These are phyloP conservation scores for Dione juno DNA, from an alignment of 2,888 invertebrate genomes.

Conservation along the genomic window DNA sequence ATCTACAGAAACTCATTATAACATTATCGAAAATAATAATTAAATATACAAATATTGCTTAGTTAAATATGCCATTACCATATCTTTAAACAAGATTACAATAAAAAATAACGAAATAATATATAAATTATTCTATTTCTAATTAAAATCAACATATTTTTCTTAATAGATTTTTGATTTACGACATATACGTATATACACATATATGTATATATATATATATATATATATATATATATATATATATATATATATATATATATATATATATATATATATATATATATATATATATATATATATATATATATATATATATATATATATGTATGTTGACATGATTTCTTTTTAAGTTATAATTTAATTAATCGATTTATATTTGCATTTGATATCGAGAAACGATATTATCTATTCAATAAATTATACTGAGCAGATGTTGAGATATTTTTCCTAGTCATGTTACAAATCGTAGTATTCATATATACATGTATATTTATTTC, in stretches of 20 bases:
- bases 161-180: conserved; percentile 39
- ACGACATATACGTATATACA: conserved; percentile 23
- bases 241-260: conserved; percentile 19
- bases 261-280: conserved; percentile 7
- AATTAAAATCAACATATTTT: conserved; percentile 33
- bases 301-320: conserved; percentile 19
- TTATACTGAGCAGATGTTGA: conserved; percentile 26
- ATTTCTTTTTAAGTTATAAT: conserved; percentile 38
- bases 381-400: conserved; percentile 38
- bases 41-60: too few relatives aligned
- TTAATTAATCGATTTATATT: conserved; percentile 39
- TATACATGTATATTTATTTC: conserved; percentile 52
- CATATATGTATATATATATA: conserved; percentile 18
- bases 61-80: too few relatives aligned
- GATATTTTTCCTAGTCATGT: conserved; percentile 56
- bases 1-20: too few relatives aligned
- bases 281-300: conserved; percentile 19
- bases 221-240: too few relatives aligned
- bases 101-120: background rate
- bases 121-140: conserved; percentile 9
- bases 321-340: conserved; percentile 13
- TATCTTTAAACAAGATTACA: background rate
- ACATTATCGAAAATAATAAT: too few relatives aligned
- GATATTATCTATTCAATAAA: conserved; percentile 36
- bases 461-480: conserved; percentile 57